Evolutionary conservation across 1,140 invertebrate genomes (phyloP).

Genomic region (Armadillidium nasatum): DNA sequence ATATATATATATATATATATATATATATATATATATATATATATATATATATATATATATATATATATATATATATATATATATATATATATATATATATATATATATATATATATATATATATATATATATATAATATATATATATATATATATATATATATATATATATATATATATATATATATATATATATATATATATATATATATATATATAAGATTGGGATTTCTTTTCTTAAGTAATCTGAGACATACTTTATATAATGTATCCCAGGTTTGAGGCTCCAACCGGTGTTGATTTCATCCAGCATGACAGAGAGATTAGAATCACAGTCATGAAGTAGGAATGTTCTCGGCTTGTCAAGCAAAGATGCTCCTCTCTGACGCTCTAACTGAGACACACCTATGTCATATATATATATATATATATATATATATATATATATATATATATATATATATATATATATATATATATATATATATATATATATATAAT

Average conservation of each 20-base stretch:
- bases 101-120: too few relatives aligned
- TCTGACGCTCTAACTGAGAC: constrained; percentile 65
- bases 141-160: too few relatives aligned
- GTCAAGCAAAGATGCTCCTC: constrained; percentile 79
- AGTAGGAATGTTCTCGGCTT: constrained; percentile 80
- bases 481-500: constrained; percentile 8
- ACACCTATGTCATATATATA: constrained; percentile 47
- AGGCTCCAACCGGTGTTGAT: constrained; percentile 79
- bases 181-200: too few relatives aligned
- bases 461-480: background rate
- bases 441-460: background rate
- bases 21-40: too few relatives aligned
- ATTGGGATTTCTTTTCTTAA: too few relatives aligned
- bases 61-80: too few relatives aligned
- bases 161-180: too few relatives aligned
- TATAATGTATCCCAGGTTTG: constrained; percentile 73
- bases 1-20: too few relatives aligned
- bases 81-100: too few relatives aligned
- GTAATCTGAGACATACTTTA: constrained; percentile 35
- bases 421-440: constrained; percentile 13
- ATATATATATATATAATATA: too few relatives aligned
- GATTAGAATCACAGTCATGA: constrained; percentile 78
- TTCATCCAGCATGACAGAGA: constrained; percentile 80
- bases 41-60: too few relatives aligned
- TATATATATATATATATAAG: too few relatives aligned